phyloP scores from a whole-genome alignment of 2,888 invertebrate genomes.

The Trachelus stipa region DNA sequence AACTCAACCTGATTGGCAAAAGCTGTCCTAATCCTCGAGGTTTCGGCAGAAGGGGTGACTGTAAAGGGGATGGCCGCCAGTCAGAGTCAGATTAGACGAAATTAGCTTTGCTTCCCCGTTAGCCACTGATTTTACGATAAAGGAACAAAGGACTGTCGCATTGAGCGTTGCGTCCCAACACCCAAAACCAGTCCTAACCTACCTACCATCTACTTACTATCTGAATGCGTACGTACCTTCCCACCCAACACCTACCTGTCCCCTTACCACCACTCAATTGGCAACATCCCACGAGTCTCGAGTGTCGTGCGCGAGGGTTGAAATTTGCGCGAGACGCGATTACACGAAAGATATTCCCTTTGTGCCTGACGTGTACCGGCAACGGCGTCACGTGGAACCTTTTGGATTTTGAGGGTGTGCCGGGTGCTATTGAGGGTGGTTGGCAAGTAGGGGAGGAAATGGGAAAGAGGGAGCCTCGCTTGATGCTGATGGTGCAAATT shows the following conservation, averaged over 20 bases:
- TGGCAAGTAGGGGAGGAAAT: constrained; percentile 9
- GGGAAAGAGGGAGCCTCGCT: constrained; percentile 5
- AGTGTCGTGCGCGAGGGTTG: not conserved
- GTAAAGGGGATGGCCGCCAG: not conserved
- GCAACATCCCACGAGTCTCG: not conserved
- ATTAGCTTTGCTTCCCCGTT: constrained; percentile 22
- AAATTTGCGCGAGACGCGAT: constrained; percentile 19
- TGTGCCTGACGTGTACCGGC: constrained; percentile 3
- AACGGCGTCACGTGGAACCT: not conserved
- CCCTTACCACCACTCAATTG: not conserved
- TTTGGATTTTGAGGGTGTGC: not conserved
- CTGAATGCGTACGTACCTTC: not conserved
- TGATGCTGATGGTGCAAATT: constrained; percentile 16
- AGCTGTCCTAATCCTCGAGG: not conserved
- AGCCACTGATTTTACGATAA: constrained; percentile 23
- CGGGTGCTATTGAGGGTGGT: not conserved
- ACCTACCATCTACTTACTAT: not conserved
- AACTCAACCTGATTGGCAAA: not conserved
- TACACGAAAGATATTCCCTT: constrained; percentile 22
- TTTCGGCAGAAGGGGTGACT: not conserved
- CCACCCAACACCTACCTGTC: not conserved
- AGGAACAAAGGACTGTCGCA: constrained; percentile 20
- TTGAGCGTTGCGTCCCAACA: not conserved
- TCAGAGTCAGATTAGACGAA: constrained; percentile 17
- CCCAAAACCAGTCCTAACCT: not conserved